Evolutionary conservation across 2,113 vertebrate species (phyloP).

Genomic region (Spermophilus dauricus): DNA sequence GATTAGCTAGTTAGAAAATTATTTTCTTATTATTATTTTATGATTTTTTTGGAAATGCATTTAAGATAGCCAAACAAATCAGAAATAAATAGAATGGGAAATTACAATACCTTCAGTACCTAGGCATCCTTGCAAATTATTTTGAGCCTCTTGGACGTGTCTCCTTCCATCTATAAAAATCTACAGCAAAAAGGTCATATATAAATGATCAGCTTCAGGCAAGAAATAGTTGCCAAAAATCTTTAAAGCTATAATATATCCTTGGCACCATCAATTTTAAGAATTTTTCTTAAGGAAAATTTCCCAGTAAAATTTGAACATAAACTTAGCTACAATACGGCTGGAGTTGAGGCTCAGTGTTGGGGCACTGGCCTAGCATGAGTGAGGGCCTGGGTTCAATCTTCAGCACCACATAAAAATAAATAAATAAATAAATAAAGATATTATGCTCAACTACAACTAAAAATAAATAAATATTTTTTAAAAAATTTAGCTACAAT

Average conservation of each 20-base stretch:
- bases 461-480: no score
- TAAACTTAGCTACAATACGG: not conserved
- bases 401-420: no score
- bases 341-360: no score
- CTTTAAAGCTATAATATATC: not conserved
- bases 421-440: no score
- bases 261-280: not conserved
- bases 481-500: not conserved
- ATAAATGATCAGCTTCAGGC: not conserved
- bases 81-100: not conserved
- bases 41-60: not conserved
- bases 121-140: rapidly evolving
- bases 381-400: no score
- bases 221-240: not conserved
- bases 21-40: not conserved
- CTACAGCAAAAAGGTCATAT: no score
- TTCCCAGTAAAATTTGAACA: not conserved
- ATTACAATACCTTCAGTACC: not conserved
- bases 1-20: not conserved
- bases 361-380: no score
- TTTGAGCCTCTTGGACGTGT: not conserved
- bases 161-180: not conserved
- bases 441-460: no score
- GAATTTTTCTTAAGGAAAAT: not conserved
- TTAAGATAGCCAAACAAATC: not conserved